A percentile compares a stretch with the other conserved stretches of the same genome.
Evolutionary conservation across 1,140 invertebrate species (phyloP).

Genomic region (Dreissena polymorpha): DNA sequence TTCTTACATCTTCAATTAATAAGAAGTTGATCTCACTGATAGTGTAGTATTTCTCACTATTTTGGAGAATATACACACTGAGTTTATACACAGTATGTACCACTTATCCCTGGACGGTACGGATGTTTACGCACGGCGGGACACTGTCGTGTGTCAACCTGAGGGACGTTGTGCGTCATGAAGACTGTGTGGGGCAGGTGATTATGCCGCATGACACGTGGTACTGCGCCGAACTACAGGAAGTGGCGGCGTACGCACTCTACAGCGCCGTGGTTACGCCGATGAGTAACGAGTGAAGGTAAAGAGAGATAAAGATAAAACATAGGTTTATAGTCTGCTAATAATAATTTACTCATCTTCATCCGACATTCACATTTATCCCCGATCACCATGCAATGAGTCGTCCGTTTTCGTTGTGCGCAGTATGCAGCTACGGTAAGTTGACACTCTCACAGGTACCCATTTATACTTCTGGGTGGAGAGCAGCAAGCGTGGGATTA

Average conservation of each 20-base stretch:
- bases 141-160: conserved; percentile 16
- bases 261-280: conserved; percentile 58
- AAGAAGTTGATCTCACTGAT: too few relatives aligned
- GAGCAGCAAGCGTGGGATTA: too few relatives aligned
- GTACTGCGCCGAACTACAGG: conserved; percentile 50
- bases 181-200: conserved; percentile 27
- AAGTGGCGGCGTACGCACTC: conserved; percentile 16
- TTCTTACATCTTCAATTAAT: too few relatives aligned
- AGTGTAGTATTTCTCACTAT: too few relatives aligned
- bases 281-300: not conserved
- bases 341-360: too few relatives aligned
- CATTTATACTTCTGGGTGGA: too few relatives aligned
- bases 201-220: conserved; percentile 58
- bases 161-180: conserved; percentile 48
- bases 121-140: conserved; percentile 47
- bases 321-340: not conserved
- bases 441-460: too few relatives aligned
- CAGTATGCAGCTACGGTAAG: too few relatives aligned
- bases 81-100: not conserved
- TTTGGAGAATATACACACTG: too few relatives aligned
- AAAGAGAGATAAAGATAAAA: not conserved
- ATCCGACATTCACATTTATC: too few relatives aligned
- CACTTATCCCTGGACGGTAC: conserved; percentile 28
- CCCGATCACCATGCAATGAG: too few relatives aligned
- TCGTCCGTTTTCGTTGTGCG: too few relatives aligned